Percentiles rank a stretch among this genome's conserved stretches.
Conservation (phyloP, 1,140 invertebrate species). For the Neodiprion pinetum region DNA sequence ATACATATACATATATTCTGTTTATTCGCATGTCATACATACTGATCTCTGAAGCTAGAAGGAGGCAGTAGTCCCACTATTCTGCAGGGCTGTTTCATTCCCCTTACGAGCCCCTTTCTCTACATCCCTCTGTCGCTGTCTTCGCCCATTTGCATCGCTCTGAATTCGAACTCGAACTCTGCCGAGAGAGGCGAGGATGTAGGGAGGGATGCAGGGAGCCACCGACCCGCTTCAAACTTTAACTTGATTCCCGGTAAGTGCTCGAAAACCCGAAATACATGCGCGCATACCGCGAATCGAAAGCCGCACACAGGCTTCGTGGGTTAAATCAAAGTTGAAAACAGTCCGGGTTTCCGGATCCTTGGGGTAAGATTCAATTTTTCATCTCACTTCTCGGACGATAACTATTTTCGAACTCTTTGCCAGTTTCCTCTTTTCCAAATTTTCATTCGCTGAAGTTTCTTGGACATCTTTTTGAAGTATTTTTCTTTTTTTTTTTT, state of each 20-base stretch:
- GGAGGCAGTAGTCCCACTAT: neutral
- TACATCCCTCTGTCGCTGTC: neutral
- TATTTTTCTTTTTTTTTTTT: too few relatives aligned
- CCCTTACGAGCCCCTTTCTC: neutral
- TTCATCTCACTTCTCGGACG: too few relatives aligned
- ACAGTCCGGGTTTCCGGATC: too few relatives aligned
- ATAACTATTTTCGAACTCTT: too few relatives aligned
- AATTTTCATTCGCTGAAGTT: too few relatives aligned
- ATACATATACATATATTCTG: neutral
- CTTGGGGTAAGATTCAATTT: too few relatives aligned
- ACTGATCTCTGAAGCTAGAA: neutral
- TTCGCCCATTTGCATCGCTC: slow-evolving; percentile 4
- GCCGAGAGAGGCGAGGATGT: neutral
- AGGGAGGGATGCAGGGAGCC: neutral
- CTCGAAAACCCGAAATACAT: neutral
- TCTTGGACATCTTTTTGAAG: too few relatives aligned
- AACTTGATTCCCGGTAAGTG: neutral
- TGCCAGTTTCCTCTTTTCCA: too few relatives aligned
- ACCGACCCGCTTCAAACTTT: neutral
- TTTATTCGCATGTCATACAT: slow-evolving; percentile 2
- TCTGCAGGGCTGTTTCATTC: neutral
- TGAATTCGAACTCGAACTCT: slow-evolving; percentile 6
- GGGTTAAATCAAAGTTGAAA: too few relatives aligned
- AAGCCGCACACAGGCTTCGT: too few relatives aligned
- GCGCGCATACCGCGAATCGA: too few relatives aligned